phyloP scores from a whole-genome alignment of 30 jellyfish, hydroid and myxozoan species.

The Turritopsis rubra region DNA sequence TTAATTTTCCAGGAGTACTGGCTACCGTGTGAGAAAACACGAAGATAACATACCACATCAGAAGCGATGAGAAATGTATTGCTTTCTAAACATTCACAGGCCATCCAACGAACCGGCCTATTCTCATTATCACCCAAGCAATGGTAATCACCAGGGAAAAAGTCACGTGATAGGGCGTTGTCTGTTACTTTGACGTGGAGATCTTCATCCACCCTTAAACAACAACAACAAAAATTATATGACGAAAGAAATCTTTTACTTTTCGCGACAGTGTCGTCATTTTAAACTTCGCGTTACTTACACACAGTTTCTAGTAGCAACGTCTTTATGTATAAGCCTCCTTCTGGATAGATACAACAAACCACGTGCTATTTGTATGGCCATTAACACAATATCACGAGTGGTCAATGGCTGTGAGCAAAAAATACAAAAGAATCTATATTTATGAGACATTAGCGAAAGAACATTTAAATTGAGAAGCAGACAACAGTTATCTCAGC shows the following conservation, averaged over 20 bases:
- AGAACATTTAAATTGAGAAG: background rate
- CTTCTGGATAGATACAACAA: slow-evolving; percentile 66
- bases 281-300: slow-evolving; percentile 29
- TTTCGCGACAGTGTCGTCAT: background rate
- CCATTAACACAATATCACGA: slow-evolving; percentile 84
- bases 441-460: background rate
- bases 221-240: background rate
- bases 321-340: slow-evolving; percentile 67
- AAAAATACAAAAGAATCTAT: background rate
- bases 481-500: background rate
- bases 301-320: slow-evolving; percentile 97
- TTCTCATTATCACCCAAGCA: slow-evolving; percentile 92
- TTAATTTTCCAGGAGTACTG: too few relatives aligned
- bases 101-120: slow-evolving; percentile 97
- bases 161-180: slow-evolving; percentile 88
- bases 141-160: slow-evolving; percentile 97
- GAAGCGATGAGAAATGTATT: slow-evolving; percentile 51
- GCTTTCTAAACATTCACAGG: slow-evolving; percentile 80
- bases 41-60: slow-evolving; percentile 55
- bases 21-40: background rate
- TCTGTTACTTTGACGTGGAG: slow-evolving; percentile 80
- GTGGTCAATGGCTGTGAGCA: slow-evolving; percentile 76
- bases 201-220: slow-evolving; percentile 95
- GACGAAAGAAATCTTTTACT: background rate
- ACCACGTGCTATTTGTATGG: slow-evolving; percentile 95